These are phyloP conservation scores for Rhagium mordax DNA, from an alignment of 2,888 invertebrate species.

Conservation along the genomic window DNA sequence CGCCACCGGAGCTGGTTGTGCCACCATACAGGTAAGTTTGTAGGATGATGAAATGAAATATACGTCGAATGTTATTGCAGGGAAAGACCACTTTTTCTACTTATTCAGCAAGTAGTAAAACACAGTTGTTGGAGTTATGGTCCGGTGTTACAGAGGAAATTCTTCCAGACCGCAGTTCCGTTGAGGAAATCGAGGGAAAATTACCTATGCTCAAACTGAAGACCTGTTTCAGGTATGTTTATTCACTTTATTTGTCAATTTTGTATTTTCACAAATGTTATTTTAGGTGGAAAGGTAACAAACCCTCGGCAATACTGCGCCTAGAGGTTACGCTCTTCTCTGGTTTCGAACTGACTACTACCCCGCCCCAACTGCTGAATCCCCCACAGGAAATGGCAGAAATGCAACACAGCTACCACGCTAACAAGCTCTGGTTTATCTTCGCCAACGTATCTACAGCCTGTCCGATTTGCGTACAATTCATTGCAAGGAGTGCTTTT, in stretches of 20 bases:
- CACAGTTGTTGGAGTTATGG: slow-evolving; percentile 75
- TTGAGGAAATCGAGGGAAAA: slow-evolving; percentile 78
- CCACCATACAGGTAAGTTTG: slow-evolving; percentile 75
- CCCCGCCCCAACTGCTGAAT: slow-evolving; percentile 70
- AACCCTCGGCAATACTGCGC: slow-evolving; percentile 76
- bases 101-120: slow-evolving; percentile 74
- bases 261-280: slow-evolving; percentile 34
- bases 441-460: slow-evolving; percentile 76
- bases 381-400: slow-evolving; percentile 75
- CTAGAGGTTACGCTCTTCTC: slow-evolving; percentile 77
- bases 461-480: slow-evolving; percentile 78
- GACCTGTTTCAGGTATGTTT: slow-evolving; percentile 75
- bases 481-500: slow-evolving; percentile 74
- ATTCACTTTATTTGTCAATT: slow-evolving; percentile 17
- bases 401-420: slow-evolving; percentile 75
- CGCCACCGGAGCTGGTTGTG: slow-evolving; percentile 80
- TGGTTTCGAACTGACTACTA: slow-evolving; percentile 74
- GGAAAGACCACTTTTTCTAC: slow-evolving; percentile 78
- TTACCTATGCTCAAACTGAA: slow-evolving; percentile 77
- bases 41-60: not conserved
- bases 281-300: slow-evolving; percentile 75
- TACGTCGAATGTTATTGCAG: slow-evolving; percentile 66
- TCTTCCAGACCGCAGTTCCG: slow-evolving; percentile 75
- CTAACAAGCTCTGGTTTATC: slow-evolving; percentile 78
- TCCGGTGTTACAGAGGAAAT: slow-evolving; percentile 78